A percentile compares a stretch with the other conserved stretches of the same genome.
Conservation (phyloP, 2,888 invertebrate genomes). For the Agrochola macilenta region DNA sequence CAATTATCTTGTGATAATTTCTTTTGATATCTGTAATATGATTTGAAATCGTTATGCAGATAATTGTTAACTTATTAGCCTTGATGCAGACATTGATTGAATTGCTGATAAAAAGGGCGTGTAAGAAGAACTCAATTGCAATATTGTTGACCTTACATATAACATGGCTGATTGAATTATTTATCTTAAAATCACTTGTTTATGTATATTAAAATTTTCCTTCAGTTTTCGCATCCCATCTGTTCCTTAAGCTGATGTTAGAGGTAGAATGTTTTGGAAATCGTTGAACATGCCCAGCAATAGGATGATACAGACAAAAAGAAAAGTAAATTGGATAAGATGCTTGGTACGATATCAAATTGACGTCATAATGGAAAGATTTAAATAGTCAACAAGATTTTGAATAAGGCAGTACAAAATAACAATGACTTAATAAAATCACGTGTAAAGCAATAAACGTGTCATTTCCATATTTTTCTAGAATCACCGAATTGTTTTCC, state of each 20-base stretch:
- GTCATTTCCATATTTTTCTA: conserved; percentile 31
- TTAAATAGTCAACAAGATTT: conserved; percentile 8
- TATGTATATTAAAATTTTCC: background rate
- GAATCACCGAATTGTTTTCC: conserved; percentile 46
- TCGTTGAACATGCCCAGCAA: background rate
- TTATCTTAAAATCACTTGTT: background rate
- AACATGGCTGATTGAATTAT: background rate
- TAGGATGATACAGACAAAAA: background rate
- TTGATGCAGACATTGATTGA: conserved; percentile 25
- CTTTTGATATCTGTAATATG: conserved; percentile 42
- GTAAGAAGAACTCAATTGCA: background rate
- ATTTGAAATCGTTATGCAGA: conserved; percentile 34
- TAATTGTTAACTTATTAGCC: conserved; percentile 36
- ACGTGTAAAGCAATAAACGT: conserved; percentile 12
- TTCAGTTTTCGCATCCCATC: background rate
- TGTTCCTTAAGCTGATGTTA: background rate
- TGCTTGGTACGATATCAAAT: conserved; percentile 1
- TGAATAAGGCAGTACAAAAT: conserved; percentile 18
- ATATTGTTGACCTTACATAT: background rate
- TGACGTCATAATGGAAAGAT: conserved; percentile 28
- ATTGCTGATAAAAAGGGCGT: conserved; percentile 2
- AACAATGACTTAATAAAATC: conserved; percentile 37
- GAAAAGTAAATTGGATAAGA: background rate
- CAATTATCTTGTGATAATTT: conserved; percentile 62
- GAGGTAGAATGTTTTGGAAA: background rate